Base-by-base conservation (phyloP, 2,797 vertebrate species). In the Oreochromis grahami region DNA sequence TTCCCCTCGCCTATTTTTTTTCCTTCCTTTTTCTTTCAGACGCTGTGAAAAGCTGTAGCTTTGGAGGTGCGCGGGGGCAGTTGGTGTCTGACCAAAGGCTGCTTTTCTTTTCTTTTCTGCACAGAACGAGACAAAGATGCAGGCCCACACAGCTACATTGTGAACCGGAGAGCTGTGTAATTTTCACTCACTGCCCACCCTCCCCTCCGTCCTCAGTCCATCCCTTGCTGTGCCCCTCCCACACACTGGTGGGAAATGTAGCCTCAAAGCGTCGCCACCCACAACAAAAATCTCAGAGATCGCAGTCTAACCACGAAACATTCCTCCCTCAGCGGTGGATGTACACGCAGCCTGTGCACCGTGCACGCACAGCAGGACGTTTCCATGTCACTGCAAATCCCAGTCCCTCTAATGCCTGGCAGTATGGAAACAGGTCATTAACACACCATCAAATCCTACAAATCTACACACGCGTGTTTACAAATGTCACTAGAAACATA, bases 251-350 rank as follows among this genome's bases (percentile, higher is more conserved):
- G 70, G 79, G 84, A 89, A 89, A 86, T 85, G 82, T 84, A 86
- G 89, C 87, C 80, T 88, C 81, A 90, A 92, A 94, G 90, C 76
- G 78, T 78, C 79, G 70, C 87, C 86, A 78, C 87, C 87, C 85
- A 92, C 91, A 78, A 72, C 79, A 58, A 11, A 3, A 50, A 82
- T 83, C 83, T 17, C 82, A 76, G 81, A 87, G 84, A 92, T 88
- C 86, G 79, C 79, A 79, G 89, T 65, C 76, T 81, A 63, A 82
- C 80, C 68, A 41, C 24, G 19, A 48, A 48, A 19, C 43, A 48
- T 11, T 63, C 45, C 76, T 82, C 29, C 50, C 85, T 84, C 80
- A 83, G 84, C 77, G 4, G 41, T 45, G 17, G 79, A 81, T 68
- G 51, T 34, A 1, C 81, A 43, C 12, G 48, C 65, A 51, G 78